Base-by-base conservation (phyloP, 2,113 vertebrate genomes). In the Chaetodon auriga region DNA sequence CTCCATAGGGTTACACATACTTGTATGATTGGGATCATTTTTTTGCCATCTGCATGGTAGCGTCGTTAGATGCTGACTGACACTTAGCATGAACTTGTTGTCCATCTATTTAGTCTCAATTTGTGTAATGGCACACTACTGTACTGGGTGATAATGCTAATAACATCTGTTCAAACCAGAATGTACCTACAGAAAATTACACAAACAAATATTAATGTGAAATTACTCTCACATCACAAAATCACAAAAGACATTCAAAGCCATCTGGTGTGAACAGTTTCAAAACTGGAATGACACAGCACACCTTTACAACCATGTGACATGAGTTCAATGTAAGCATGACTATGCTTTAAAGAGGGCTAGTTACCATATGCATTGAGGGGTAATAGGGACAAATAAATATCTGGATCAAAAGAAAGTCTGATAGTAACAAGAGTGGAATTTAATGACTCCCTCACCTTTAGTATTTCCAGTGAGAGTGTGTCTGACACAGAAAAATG, bases 281-380 rank as follows among this genome's bases (percentile, higher is more conserved):
- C 5, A 77, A 45, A 69, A 66, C 15, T 45, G 36, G 54, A 61
- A 68, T 62, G 46, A 18, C 46, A 11, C 55, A 75, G 55, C 11
- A 75, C 10, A 46, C 18, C 18, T 25, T 51, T 53, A 23, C n/a
- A 81, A 0, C 9, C 16, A 57, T 16, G 49, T 57, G 21, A 77
- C 43, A 0, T 54, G 43, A 55, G 69, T 16, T 60, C 11, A 25
- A 38, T 18, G 15, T 69, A 30, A 55, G 48, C 12, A 38, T 36
- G 16, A 16, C 14, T 0, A 30, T 7, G 10, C 13, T 43, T 75
- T 75, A 2, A 51, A 6, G 9, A 70, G 51, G 36, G n/a, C 43
- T 41, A 30, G 60, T 7, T 25, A 9, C 6, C 15, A 43, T 16
- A 18, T n/a, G 7, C 18, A 15, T 36, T 61, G 54, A 55, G 13